A percentile compares a stretch with the other conserved stretches of the same genome.
Conservation (phyloP, 2,113 vertebrate species). For the Xiphorhynchus elegans region DNA sequence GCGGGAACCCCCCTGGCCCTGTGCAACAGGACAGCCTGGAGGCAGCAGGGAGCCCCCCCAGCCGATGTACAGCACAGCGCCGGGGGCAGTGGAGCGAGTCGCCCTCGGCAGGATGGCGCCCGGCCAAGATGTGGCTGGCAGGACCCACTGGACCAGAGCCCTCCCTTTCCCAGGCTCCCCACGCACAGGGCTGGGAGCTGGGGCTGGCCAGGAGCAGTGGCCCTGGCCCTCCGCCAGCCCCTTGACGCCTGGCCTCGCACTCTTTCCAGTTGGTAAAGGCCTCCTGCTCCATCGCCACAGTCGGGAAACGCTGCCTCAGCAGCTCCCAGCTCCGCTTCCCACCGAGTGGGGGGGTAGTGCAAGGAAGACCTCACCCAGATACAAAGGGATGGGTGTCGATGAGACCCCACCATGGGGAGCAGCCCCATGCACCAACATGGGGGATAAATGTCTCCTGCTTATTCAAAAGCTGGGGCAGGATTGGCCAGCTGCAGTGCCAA, state of each 20-base stretch:
- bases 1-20: background rate
- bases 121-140: background rate
- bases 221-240: background rate
- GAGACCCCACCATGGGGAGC: fast-evolving
- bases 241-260: background rate
- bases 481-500: background rate
- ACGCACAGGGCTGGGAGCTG: background rate
- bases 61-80: background rate
- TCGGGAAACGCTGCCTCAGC: background rate
- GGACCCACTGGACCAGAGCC: background rate
- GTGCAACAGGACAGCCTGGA: background rate
- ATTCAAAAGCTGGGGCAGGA: background rate
- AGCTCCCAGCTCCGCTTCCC: background rate
- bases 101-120: background rate
- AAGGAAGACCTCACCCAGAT: fast-evolving
- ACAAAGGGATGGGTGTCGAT: background rate
- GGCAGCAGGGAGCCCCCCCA: background rate
- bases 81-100: background rate
- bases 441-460: background rate
- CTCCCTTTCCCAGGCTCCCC: conserved; percentile 5
- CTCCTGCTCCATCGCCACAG: background rate
- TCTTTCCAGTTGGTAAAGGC: conserved; percentile 6
- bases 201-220: background rate
- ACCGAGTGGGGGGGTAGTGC: fast-evolving
- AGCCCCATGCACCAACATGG: background rate